A percentile compares a stretch with the other conserved stretches of the same genome.
phyloP scores from a whole-genome alignment of 1,140 invertebrate species.

The Pentalonia nigronervosa region DNA sequence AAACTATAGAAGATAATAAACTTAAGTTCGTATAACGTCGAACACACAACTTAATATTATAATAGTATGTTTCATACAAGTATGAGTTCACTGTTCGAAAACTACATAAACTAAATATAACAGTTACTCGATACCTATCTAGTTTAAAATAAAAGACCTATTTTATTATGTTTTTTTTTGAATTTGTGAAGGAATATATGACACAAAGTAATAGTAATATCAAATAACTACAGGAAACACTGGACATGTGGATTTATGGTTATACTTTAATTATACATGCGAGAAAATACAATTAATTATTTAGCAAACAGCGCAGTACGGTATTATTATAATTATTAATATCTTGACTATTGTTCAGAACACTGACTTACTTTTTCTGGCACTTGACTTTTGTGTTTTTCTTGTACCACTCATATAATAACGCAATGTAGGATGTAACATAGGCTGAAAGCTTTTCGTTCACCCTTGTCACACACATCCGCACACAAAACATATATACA shows the following conservation, averaged over 20 bases:
- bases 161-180: neutral
- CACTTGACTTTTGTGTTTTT: conserved; percentile 10
- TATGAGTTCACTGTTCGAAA: neutral
- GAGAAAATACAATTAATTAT: conserved; percentile 8
- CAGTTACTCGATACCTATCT: neutral
- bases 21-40: neutral
- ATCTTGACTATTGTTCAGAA: neutral
- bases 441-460: neutral
- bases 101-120: neutral
- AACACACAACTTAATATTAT: neutral
- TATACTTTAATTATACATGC: neutral
- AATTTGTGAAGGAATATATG: neutral
- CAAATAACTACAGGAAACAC: neutral
- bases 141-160: neutral
- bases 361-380: neutral
- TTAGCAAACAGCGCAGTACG: neutral
- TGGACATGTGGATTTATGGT: neutral
- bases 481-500: neutral
- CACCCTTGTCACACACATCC: neutral
- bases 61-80: neutral
- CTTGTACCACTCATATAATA: neutral
- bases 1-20: neutral
- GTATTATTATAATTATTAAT: neutral
- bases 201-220: neutral
- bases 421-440: neutral